Conservation (phyloP, 92 coral and sea anemone genomes). For the Micromussa lordhowensis region DNA sequence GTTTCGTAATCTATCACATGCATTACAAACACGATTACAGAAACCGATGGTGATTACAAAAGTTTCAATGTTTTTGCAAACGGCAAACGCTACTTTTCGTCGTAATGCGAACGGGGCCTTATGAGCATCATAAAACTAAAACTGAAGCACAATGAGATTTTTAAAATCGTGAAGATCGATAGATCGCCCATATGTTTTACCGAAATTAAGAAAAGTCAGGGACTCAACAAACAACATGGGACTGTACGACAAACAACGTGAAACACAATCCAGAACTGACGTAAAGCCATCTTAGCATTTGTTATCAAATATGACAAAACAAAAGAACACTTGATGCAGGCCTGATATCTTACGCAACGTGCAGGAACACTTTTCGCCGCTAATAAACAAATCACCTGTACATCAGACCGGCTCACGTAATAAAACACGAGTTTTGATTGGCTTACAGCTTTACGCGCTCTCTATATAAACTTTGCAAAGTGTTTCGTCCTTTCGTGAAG, state of each 20-base stretch:
- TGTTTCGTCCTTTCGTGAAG: not conserved
- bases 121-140: not conserved
- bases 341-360: not conserved
- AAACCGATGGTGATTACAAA: no score
- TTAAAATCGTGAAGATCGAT: not conserved
- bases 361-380: not conserved
- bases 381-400: not conserved
- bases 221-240: no score
- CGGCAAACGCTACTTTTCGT: no score
- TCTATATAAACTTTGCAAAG: constrained; percentile 13
- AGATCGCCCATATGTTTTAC: not conserved
- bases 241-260: not conserved
- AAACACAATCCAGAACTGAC: not conserved
- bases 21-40: no score
- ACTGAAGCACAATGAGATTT: not conserved
- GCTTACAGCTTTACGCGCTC: not conserved
- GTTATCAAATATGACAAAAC: not conserved
- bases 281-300: not conserved
- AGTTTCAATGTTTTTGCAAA: no score
- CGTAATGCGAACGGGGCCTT: no score
- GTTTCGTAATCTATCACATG: no score
- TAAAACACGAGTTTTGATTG: constrained; percentile 27
- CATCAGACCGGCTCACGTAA: not conserved
- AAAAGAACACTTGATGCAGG: not conserved
- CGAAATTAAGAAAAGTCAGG: no score